Evolutionary conservation across 2,888 invertebrate species (phyloP).

Genomic region (Apoda limacodes): DNA sequence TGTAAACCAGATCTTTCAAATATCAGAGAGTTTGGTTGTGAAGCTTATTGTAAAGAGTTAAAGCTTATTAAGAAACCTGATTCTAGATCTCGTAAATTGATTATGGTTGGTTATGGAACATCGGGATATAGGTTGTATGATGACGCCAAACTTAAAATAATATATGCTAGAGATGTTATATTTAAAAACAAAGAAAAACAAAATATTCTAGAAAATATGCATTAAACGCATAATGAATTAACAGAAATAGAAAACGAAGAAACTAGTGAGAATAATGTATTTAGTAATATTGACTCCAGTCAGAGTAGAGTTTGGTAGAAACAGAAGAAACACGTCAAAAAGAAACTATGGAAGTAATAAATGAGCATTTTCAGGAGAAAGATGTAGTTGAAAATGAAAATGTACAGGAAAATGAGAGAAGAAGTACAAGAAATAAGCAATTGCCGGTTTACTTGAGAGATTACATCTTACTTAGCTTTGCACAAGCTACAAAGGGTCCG

Average conservation of each 20-base stretch:
- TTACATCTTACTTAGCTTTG: constrained; percentile 2
- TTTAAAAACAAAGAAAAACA: not conserved
- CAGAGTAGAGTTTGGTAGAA: not conserved
- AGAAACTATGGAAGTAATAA: not conserved
- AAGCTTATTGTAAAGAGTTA: not conserved
- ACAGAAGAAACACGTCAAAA: not conserved
- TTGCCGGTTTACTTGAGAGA: not conserved
- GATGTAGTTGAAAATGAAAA: not conserved
- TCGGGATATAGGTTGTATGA: not conserved
- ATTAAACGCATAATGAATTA: not conserved
- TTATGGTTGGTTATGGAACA: not conserved
- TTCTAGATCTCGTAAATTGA: not conserved
- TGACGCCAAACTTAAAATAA: not conserved
- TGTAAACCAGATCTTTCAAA: not conserved
- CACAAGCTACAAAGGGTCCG: constrained; percentile 1
- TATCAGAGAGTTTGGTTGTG: not conserved
- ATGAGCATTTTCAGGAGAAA: not conserved
- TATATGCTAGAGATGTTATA: not conserved
- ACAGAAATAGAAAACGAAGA: not conserved
- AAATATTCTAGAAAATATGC: too few relatives aligned
- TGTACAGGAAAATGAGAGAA: not conserved
- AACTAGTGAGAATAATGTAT: too few relatives aligned
- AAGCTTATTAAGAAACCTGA: not conserved
- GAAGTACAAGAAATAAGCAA: not conserved
- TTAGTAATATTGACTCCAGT: not conserved